Conservation (phyloP, 2,797 vertebrate species). For the Taenioides sp. region DNA sequence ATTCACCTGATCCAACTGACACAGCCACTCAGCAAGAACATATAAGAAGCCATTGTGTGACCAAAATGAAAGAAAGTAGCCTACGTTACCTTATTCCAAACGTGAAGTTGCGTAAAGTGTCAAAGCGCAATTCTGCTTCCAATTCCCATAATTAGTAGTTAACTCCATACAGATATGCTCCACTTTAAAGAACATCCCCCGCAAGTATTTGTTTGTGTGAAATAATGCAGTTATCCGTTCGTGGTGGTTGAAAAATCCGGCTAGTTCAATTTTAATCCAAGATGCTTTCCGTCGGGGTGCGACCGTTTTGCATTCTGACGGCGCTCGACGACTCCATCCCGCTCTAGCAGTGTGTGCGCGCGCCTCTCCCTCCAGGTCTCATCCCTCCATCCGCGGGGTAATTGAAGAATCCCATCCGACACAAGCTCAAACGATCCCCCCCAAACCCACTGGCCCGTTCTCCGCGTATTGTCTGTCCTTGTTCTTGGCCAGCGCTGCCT, state of each 20-base stretch:
- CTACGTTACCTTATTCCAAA: slow-evolving; percentile 49
- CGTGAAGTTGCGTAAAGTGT: slow-evolving; percentile 24
- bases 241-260: slow-evolving; percentile 54
- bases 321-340: slow-evolving; percentile 63
- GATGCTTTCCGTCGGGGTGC: slow-evolving; percentile 61
- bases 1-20: slow-evolving; percentile 22
- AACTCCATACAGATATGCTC: slow-evolving; percentile 64
- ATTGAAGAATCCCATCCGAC: slow-evolving; percentile 53
- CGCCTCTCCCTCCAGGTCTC: slow-evolving; percentile 52
- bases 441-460: background rate
- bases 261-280: slow-evolving; percentile 45
- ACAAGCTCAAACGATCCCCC: slow-evolving; percentile 18
- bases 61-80: background rate
- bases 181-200: slow-evolving; percentile 32
- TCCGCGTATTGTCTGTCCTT: slow-evolving; percentile 2
- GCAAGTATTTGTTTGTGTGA: slow-evolving; percentile 13
- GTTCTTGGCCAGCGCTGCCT: slow-evolving; percentile 7
- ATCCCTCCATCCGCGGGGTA: slow-evolving; percentile 57
- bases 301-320: slow-evolving; percentile 67
- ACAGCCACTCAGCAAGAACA: slow-evolving; percentile 13
- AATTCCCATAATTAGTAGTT: slow-evolving; percentile 54
- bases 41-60: background rate
- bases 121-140: slow-evolving; percentile 48
- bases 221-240: slow-evolving; percentile 40
- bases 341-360: slow-evolving; percentile 49